Base-by-base conservation (phyloP, 1,140 invertebrate genomes). In the Neodiprion lecontei region DNA sequence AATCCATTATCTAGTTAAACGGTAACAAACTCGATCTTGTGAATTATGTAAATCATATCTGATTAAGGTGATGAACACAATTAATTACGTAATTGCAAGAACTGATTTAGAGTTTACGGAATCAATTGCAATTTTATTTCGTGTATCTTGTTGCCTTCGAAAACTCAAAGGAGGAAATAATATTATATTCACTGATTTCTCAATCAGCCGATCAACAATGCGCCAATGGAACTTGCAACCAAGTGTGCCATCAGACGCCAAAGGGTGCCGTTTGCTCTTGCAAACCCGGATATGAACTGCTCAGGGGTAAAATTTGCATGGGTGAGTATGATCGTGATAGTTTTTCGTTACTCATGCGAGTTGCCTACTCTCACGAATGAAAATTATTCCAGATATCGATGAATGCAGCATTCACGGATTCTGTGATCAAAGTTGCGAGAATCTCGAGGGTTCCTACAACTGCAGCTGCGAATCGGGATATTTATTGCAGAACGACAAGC, bases 401-500 rank as follows among this genome's bases (percentile, higher is more conserved):
- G 96, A 98, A 86, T 98, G 96, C 84, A 90, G 92, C 73, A 88
- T 84, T 9, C 93, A 91, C 67, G 93, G 94, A 9, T 87, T 91
- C 0, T 99, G 98, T 79, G 94, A 95, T 73, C 98, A 99, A 83
- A 84, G 86, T 69, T 99, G 98, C 81, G 84, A 90, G 21, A 98
- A 99, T 82, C 91, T 86, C 0, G 87, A 88, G 0, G 96, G 96
- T 0, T 92, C 91, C 1, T 98, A 93, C 82, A 88, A 86, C 8
- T 99, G 98, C 82, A 88, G 89, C 61, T 98, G 98, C 86, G 92
- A 94, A 28, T 83, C 90, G 0, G 94, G 93, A 0, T 99, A 96
- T 82, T 89, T 88, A 17, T 85, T 93, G 28, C 88, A 92, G 74
- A 67, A 81, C 0, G 93, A 97, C 81, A 90, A 90, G 23, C 90